Evolutionary conservation across 2,888 invertebrate genomes (phyloP).

Genomic region (Fragum whitleyi): DNA sequence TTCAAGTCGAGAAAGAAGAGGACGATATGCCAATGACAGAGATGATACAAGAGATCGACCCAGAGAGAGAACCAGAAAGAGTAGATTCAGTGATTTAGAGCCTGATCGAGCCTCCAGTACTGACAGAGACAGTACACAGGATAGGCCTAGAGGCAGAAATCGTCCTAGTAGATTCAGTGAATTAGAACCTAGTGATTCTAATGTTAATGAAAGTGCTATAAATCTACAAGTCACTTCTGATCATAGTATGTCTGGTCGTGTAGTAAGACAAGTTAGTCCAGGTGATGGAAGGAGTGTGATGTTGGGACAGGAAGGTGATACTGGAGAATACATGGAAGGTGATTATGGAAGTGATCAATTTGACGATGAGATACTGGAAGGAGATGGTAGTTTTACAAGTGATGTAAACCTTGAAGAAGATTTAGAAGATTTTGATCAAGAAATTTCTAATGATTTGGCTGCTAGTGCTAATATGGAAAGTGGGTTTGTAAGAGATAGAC

Average conservation of each 20-base stretch:
- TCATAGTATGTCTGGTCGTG: not conserved
- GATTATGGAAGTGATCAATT: not conserved
- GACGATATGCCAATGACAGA: constrained; percentile 3
- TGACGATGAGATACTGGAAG: not conserved
- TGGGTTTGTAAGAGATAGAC: not conserved
- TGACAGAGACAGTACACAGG: not conserved
- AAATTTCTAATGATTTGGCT: not conserved
- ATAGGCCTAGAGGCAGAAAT: not conserved
- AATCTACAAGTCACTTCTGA: not conserved
- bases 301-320: not conserved
- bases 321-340: not conserved
- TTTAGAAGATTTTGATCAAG: not conserved
- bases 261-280: constrained; percentile 7
- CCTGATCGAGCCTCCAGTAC: not conserved
- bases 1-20: constrained; percentile 14
- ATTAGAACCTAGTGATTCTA: not conserved
- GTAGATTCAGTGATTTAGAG: not conserved
- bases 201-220: not conserved
- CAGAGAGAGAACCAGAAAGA: not conserved
- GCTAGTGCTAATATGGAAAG: not conserved
- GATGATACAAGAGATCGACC: not conserved
- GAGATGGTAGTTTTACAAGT: not conserved
- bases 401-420: not conserved
- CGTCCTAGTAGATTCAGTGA: constrained; percentile 1
- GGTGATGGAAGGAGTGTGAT: not conserved